phyloP scores from a whole-genome alignment of 37 sponge, comb jelly and placozoan species.

The Eunapius fragilis region DNA sequence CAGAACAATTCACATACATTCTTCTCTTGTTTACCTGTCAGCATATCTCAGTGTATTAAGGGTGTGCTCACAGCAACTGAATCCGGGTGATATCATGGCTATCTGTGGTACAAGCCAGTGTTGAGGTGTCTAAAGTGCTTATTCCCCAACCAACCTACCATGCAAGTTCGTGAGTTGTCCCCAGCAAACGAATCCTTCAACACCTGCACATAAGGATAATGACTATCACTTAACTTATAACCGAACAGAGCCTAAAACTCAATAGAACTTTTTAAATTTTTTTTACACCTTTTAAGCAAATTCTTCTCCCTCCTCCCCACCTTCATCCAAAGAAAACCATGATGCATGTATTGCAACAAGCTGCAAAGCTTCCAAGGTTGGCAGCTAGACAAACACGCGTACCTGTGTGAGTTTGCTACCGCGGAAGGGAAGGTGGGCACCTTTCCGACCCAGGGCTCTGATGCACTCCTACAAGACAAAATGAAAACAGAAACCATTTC shows the following conservation, averaged over 20 bases:
- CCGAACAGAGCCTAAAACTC: too few species aligned
- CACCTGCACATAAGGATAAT: constrained; percentile 52
- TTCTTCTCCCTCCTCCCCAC: too few species aligned
- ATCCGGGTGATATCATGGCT: constrained; percentile 95
- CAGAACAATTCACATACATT: background rate
- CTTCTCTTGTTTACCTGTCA: constrained; percentile 77
- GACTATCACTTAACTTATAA: too few species aligned
- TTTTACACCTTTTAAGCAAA: too few species aligned
- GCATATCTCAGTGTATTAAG: constrained; percentile 98
- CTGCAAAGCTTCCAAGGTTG: too few species aligned
- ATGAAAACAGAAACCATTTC: background rate
- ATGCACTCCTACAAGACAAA: constrained; percentile 87
- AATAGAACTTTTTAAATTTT: too few species aligned
- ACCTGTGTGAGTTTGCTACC: constrained; percentile 97
- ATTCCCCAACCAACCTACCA: constrained; percentile 88
- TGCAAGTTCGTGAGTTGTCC: constrained; percentile 94
- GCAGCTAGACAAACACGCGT: background rate
- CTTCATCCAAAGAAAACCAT: constrained; percentile 15
- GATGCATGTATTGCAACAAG: background rate
- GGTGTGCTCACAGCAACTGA: constrained; percentile 92
- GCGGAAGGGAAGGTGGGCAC: constrained; percentile 92
- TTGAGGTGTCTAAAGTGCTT: too few species aligned
- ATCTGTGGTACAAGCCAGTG: constrained; percentile 57
- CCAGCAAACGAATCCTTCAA: constrained; percentile 97
- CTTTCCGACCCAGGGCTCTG: constrained; percentile 92